Evolutionary conservation across 2,888 invertebrate species (phyloP).

Genomic region (Brachylomia viminalis): DNA sequence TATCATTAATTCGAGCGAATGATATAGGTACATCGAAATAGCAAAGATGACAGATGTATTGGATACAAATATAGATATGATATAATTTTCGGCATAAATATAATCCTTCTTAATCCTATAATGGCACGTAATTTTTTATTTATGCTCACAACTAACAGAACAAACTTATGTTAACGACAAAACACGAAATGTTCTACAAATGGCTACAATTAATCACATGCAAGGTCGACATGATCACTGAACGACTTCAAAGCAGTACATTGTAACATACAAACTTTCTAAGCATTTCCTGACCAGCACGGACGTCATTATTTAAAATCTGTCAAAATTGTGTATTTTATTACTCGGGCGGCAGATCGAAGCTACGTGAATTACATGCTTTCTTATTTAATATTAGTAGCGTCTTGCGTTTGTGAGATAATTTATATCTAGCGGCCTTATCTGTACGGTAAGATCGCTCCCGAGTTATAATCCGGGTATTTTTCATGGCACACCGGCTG

Average conservation of each 20-base stretch:
- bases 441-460: conserved; percentile 86
- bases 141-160: conserved; percentile 46
- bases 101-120: conserved; percentile 64
- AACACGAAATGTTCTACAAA: conserved; percentile 68
- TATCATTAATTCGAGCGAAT: conserved; percentile 19
- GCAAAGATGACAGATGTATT: conserved; percentile 48
- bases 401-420: conserved; percentile 88
- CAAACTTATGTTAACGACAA: conserved; percentile 63
- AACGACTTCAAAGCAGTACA: conserved; percentile 79
- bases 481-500: conserved; percentile 85
- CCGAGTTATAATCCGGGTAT: conserved; percentile 89
- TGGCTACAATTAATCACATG: conserved; percentile 73
- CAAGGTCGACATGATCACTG: conserved; percentile 78
- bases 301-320: conserved; percentile 90
- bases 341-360: conserved; percentile 84
- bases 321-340: conserved; percentile 90
- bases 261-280: conserved; percentile 83
- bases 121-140: conserved; percentile 59
- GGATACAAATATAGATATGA: conserved; percentile 49
- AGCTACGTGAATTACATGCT: conserved; percentile 89
- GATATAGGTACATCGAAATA: conserved; percentile 37
- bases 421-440: conserved; percentile 88
- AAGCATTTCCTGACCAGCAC: conserved; percentile 87
- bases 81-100: conserved; percentile 47
- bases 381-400: conserved; percentile 90